Percentiles rank a stretch among this genome's conserved stretches.
phyloP scores from a whole-genome alignment of 2,113 vertebrate genomes.

The Brachypteracias leptosomus region DNA sequence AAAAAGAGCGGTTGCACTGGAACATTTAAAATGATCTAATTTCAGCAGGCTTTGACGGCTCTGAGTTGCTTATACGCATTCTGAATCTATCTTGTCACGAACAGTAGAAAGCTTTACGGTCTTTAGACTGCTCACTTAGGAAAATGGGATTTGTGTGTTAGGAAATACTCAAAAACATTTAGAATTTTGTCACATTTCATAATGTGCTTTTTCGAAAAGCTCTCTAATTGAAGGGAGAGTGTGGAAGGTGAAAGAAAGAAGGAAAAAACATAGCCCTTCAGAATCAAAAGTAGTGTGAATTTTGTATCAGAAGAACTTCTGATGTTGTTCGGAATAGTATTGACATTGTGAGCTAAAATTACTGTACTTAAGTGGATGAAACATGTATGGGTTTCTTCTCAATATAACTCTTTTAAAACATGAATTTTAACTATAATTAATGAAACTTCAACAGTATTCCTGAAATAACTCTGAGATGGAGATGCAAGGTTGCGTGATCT shows the following conservation, averaged over 20 bases:
- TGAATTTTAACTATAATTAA: not conserved
- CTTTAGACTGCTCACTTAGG: not conserved
- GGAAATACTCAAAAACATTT: not conserved
- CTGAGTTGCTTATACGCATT: accelerated
- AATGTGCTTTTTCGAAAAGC: not conserved
- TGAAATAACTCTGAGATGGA: not conserved
- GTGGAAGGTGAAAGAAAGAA: not conserved
- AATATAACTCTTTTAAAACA: not conserved
- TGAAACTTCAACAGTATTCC: not conserved
- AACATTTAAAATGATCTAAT: not conserved
- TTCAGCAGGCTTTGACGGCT: not conserved
- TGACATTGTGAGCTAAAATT: not conserved
- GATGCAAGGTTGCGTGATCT: not conserved
- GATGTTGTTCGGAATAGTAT: not conserved
- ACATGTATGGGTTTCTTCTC: not conserved
- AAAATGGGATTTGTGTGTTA: not conserved
- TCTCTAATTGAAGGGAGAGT: not conserved
- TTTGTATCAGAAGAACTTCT: not conserved
- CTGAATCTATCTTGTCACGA: not conserved
- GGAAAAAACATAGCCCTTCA: not conserved
- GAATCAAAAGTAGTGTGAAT: not conserved
- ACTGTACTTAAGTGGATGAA: not conserved
- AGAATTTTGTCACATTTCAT: not conserved
- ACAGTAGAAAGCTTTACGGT: not conserved
- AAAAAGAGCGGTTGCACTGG: not conserved